phyloP scores from a whole-genome alignment of 2,888 invertebrate genomes.

The Meiosimyza platycephala region DNA sequence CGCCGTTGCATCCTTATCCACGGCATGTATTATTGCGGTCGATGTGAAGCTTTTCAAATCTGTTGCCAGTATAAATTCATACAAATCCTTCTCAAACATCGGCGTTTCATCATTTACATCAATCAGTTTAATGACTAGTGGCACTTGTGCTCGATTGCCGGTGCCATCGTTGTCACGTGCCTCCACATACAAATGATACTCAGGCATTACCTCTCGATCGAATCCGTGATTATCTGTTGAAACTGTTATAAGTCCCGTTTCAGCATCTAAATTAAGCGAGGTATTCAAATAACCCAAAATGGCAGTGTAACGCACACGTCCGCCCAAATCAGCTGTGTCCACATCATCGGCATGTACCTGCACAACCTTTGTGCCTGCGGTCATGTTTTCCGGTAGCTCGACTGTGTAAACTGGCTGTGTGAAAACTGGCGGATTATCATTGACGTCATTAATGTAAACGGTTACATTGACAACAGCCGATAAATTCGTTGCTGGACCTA shows the following conservation, averaged over 20 bases:
- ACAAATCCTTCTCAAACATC: constrained; percentile 80
- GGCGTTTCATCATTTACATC: constrained; percentile 90
- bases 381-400: constrained; percentile 83
- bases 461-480: constrained; percentile 81
- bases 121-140: constrained; percentile 79
- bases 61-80: constrained; percentile 83
- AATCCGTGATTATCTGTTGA: constrained; percentile 80
- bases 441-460: constrained; percentile 85
- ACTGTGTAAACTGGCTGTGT: constrained; percentile 78
- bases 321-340: constrained; percentile 80
- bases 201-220: constrained; percentile 84
- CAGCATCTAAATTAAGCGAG: constrained; percentile 81
- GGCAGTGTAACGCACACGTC: constrained; percentile 81
- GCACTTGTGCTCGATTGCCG: constrained; percentile 79
- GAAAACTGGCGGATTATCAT: constrained; percentile 90
- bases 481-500: constrained; percentile 80
- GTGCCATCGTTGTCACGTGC: constrained; percentile 88
- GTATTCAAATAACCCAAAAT: constrained; percentile 83
- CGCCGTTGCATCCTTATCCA: constrained; percentile 83
- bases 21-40: constrained; percentile 83
- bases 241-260: constrained; percentile 84
- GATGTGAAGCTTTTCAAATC: constrained; percentile 81
- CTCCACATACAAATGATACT: constrained; percentile 83
- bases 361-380: constrained; percentile 77
- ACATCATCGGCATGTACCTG: constrained; percentile 84